Conservation (phyloP, 2,888 invertebrate species). For the Ormyrus nitidulus region DNA sequence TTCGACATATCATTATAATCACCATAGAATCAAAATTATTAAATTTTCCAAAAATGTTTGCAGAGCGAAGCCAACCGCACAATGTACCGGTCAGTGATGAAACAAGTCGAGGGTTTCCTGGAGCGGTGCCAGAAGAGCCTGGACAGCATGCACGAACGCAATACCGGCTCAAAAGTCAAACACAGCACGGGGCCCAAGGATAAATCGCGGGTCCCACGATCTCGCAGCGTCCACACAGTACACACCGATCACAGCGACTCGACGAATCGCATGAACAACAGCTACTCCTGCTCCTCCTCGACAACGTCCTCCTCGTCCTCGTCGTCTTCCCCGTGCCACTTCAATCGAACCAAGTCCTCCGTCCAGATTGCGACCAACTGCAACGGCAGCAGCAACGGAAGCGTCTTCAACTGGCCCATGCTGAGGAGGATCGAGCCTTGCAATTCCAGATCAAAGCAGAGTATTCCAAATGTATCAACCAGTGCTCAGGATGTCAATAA, state of each 20-base stretch:
- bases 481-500: slow-evolving; percentile 61
- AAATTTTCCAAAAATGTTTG: slow-evolving; percentile 58
- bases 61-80: slow-evolving; percentile 84
- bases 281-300: slow-evolving; percentile 57
- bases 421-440: slow-evolving; percentile 67
- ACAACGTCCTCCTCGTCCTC: slow-evolving; percentile 56
- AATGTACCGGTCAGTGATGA: slow-evolving; percentile 85
- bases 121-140: slow-evolving; percentile 83
- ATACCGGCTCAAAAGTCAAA: slow-evolving; percentile 42
- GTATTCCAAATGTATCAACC: neutral
- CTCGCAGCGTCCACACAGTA: slow-evolving; percentile 78
- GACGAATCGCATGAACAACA: slow-evolving; percentile 57
- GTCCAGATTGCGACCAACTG: slow-evolving; percentile 72
- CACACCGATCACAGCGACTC: slow-evolving; percentile 63
- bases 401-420: slow-evolving; percentile 79
- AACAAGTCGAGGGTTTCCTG: slow-evolving; percentile 83
- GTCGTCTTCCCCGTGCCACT: slow-evolving; percentile 63
- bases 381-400: slow-evolving; percentile 68
- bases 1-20: neutral
- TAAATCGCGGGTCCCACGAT: slow-evolving; percentile 74
- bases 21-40: neutral
- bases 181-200: slow-evolving; percentile 8
- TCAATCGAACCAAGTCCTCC: slow-evolving; percentile 74
- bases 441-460: slow-evolving; percentile 57
- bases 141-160: slow-evolving; percentile 75